Evolutionary conservation across 2,113 vertebrate genomes (phyloP), one percentile per base, ranked within the genome.

Genomic region (Platichthys stellatus): DNA sequence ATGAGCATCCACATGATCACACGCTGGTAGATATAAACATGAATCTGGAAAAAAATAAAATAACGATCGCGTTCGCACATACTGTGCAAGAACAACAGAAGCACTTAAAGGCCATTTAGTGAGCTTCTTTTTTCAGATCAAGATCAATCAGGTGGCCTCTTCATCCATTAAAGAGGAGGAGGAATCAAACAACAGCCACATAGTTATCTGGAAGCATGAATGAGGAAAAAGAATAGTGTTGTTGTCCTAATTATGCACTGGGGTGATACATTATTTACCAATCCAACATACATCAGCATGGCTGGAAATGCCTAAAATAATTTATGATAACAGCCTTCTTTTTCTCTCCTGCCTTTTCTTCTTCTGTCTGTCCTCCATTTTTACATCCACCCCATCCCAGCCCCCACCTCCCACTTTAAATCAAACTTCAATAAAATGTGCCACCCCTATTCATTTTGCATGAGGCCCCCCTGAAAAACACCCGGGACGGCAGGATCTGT

Each of bases 391-490:
- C 21, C 56, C 4, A 14, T 31, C 31, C 31, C 31, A 31, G 26
- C 71, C 70, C 58, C 69, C 53, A 13, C 23, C 76, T 74, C 79
- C 84, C 72, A 77, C 80, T 85, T 93, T 94, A 94, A 95, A 94
- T 95, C 92, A 93, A 94, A 94, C 92, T 92, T 95, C 94, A 94
- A 93, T 93, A 94, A 93, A 93, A 94, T 87, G 90, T 92, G 90
- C 89, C 89, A 90, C 87, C 92, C 88, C 91, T 86, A 92, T 94
- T 90, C 90, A 94, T 94, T 94, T 94, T 94, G 92, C 93, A 95
- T 94, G 93, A 95, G 88, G 87, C 89, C 79, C 83, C 84, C 75
- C 79, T 86, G 83, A 87, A 91, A 93, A 92, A 92, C 88, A 92
- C 73, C 89, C 85, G 88, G 81, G 83, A 86, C 28, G 82, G 80